Evolutionary conservation across 2,797 vertebrate genomes (phyloP).

Genomic region (Artibeus jamaicensis): DNA sequence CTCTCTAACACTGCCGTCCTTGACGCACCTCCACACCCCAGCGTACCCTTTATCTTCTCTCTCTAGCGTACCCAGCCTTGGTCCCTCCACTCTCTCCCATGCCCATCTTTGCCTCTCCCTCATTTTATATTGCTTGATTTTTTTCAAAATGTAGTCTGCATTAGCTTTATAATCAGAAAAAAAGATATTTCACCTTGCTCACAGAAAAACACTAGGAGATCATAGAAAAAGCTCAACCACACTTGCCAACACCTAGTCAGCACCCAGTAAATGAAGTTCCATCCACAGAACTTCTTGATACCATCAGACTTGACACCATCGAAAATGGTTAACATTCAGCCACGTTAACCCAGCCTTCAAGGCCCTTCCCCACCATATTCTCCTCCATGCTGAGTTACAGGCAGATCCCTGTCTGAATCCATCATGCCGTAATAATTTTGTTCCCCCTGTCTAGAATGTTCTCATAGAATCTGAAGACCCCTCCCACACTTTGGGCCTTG

Average conservation of each 20-base stretch:
- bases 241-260: neutral
- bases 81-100: neutral
- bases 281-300: neutral
- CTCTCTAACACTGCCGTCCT: accelerated
- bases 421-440: too few species aligned
- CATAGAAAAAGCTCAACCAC: neutral
- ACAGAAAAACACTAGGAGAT: neutral
- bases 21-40: accelerated
- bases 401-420: neutral
- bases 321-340: neutral
- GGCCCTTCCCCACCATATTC: neutral
- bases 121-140: neutral
- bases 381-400: neutral
- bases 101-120: neutral
- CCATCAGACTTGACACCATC: neutral
- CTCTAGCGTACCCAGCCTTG: too few species aligned
- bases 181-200: neutral
- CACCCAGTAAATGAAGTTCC: neutral
- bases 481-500: neutral
- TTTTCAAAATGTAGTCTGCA: neutral
- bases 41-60: neutral
- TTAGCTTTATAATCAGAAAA: neutral
- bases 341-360: neutral
- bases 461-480: neutral
- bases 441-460: neutral